These are phyloP conservation scores for Malurus melanocephalus DNA, from an alignment of 2,113 vertebrate genomes.

Conservation along the genomic window DNA sequence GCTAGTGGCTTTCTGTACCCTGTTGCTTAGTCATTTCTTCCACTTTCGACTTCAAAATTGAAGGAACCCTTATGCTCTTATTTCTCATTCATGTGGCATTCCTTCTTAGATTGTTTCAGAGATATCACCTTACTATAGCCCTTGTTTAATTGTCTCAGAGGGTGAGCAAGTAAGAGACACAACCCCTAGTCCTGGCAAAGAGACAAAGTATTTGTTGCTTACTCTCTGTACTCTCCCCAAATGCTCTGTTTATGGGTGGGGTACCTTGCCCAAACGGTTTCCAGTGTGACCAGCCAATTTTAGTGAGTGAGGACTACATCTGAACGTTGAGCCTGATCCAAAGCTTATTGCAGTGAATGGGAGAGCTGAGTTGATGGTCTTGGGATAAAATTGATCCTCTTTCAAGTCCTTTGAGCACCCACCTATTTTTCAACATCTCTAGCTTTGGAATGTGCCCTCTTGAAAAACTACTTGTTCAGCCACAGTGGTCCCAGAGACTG, in stretches of 20 bases:
- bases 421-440: not conserved
- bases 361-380: not conserved
- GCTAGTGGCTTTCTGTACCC: not conserved
- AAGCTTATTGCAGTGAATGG: slow-evolving; percentile 25
- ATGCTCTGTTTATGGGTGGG: slow-evolving; percentile 37
- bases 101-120: not conserved
- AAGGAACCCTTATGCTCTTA: not conserved
- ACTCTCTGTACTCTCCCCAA: not conserved
- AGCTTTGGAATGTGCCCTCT: not conserved
- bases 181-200: slow-evolving; percentile 4
- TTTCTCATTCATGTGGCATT: not conserved
- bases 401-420: not conserved
- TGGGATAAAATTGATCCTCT: not conserved
- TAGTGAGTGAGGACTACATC: not conserved
- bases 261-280: slow-evolving; percentile 30
- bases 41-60: not conserved
- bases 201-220: slow-evolving; percentile 27
- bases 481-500: not conserved
- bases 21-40: not conserved
- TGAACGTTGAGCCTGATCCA: slow-evolving; percentile 2
- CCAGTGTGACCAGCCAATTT: not conserved
- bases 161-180: not conserved
- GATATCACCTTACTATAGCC: not conserved
- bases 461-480: slow-evolving; percentile 1
- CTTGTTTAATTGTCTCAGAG: not conserved